Evolutionary conservation across 2,797 vertebrate species (phyloP).

Genomic region (Notoglanidium macrostoma): DNA sequence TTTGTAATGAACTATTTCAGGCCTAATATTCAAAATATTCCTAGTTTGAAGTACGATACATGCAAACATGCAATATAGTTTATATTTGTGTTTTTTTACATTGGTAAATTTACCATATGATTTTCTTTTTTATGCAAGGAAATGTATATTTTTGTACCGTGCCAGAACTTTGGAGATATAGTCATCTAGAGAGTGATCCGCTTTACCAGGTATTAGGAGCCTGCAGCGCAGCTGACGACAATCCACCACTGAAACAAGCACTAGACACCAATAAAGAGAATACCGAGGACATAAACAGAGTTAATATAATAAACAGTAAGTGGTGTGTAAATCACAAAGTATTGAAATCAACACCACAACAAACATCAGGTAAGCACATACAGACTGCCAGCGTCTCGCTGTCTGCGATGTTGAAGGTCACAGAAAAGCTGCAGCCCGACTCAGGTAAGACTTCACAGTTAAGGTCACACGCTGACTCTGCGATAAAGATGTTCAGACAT

Average conservation of each 20-base stretch:
- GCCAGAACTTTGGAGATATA: constrained; percentile 70
- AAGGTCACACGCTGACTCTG: constrained; percentile 68
- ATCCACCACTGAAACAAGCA: constrained; percentile 71
- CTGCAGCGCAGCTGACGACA: constrained; percentile 71
- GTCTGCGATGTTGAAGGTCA: constrained; percentile 76
- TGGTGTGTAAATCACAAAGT: neutral
- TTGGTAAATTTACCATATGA: neutral
- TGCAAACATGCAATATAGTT: neutral
- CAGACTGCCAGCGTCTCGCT: constrained; percentile 75
- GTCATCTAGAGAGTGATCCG: constrained; percentile 68
- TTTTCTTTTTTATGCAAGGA: neutral
- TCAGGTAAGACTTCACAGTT: constrained; percentile 82
- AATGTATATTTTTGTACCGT: constrained; percentile 61
- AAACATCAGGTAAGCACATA: constrained; percentile 59
- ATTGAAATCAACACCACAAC: neutral
- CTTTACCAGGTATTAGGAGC: constrained; percentile 66
- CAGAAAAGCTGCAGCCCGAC: constrained; percentile 75
- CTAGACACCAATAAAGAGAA: constrained; percentile 60
- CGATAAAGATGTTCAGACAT: constrained; percentile 3
- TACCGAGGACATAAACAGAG: neutral
- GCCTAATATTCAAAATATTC: neutral
- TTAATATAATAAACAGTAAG: neutral
- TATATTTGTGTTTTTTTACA: neutral
- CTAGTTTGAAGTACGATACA: neutral
- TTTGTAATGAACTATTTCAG: neutral